Base-by-base conservation (phyloP, 2,888 invertebrate species). In the Julus scanicus region DNA sequence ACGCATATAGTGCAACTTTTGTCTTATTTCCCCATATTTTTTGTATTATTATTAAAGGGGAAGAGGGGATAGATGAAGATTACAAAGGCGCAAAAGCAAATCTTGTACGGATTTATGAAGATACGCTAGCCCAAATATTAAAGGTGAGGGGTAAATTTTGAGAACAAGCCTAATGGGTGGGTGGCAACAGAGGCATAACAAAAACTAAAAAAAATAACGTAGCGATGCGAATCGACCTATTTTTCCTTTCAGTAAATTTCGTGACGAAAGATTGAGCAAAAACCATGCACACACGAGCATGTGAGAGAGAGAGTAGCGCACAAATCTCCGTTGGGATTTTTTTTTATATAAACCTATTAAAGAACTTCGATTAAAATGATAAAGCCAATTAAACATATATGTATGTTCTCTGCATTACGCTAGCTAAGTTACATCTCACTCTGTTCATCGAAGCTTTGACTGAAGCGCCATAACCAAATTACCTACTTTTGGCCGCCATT, bases 211-310 rank as follows among this genome's bases (percentile, higher is more conserved):
- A 63, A 63, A 20, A 63, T 63, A n/a, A n/a, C 63, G 63, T 63
- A n/a, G 63, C 20, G 20, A 63, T 63, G 63, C 63, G 63, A 63
- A 20, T n/a, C 63, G 63, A 63, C 63, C 63, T 63, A 63, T 63
- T 63, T 63, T 63, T 63, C 63, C 20, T 63, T 20, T 63, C 63
- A 63, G 20, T 20, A n/a, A 63, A n/a, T 63, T 63, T 63, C 63
- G 63, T 63, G 63, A 63, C 63, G 63, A 63, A 63, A 63, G 63
- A 17, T 53, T 15, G 8, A 20, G n/a, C n/a, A 63, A 63, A 53
- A 53, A 53, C 15, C 2, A 3, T 15, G 15, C 44, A 44, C 44
- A 29, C 13, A 57, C n/a, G 63, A n/a, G 53, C 53, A 17, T 53
- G 63, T n/a, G 63, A n/a, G n/a, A 17, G n/a, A 17, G 63, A 63